These are phyloP conservation scores for Rostratula benghalensis DNA, from an alignment of 2,113 vertebrate genomes.

Conservation along the genomic window DNA sequence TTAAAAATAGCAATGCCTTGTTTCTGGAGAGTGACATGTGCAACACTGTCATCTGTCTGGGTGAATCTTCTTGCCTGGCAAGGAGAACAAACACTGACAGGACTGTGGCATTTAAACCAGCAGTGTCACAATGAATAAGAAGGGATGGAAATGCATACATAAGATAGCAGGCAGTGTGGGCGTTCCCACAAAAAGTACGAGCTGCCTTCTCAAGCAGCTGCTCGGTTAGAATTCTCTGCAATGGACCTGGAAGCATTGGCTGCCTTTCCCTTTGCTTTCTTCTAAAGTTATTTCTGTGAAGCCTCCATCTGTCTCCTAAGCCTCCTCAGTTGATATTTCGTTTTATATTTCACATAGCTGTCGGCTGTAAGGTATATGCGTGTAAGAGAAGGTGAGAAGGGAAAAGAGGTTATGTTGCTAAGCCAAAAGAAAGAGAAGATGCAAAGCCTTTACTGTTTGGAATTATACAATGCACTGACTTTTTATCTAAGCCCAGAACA, in stretches of 20 bases:
- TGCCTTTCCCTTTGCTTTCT: constrained; percentile 22
- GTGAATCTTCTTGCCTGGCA: background rate
- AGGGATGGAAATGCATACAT: background rate
- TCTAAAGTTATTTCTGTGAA: background rate
- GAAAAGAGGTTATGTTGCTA: background rate
- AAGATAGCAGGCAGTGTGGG: background rate
- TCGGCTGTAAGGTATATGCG: background rate
- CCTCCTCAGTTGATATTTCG: background rate
- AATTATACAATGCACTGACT: background rate
- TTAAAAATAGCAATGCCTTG: background rate
- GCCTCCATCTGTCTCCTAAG: background rate
- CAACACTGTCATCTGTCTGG: background rate
- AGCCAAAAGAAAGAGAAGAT: background rate
- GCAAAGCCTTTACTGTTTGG: background rate
- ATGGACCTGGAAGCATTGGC: background rate
- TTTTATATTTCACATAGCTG: background rate
- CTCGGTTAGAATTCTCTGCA: background rate
- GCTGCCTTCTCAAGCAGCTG: constrained; percentile 41
- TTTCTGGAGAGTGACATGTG: background rate
- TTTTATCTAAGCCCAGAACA: background rate
- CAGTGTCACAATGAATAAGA: background rate
- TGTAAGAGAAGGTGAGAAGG: background rate
- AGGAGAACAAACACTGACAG: background rate
- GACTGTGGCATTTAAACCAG: constrained; percentile 2
- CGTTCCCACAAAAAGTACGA: background rate